A percentile compares a stretch with the other conserved stretches of the same genome.
These are phyloP conservation scores for Agriopis aurantiaria DNA, from an alignment of 2,888 invertebrate genomes.

Conservation along the genomic window DNA sequence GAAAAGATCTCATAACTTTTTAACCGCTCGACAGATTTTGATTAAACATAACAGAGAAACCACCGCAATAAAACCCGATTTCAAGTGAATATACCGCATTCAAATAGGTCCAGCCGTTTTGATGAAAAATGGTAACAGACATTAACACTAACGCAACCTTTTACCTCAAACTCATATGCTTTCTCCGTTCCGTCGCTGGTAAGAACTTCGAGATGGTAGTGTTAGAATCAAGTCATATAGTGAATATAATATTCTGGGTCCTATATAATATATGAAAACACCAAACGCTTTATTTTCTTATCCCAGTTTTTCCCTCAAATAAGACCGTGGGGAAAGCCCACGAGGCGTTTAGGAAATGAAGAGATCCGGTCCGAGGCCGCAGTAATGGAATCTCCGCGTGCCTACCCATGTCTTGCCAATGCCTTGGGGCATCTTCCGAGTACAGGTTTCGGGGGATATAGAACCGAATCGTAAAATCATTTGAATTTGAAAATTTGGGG, in stretches of 20 bases:
- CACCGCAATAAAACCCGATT: no score
- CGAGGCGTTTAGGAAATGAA: conserved; percentile 72
- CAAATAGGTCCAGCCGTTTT: no score
- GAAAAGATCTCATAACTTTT: no score
- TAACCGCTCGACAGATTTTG: no score
- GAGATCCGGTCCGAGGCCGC: conserved; percentile 65
- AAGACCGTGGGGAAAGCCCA: conserved; percentile 41
- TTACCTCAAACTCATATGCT: no score
- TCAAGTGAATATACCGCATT: no score
- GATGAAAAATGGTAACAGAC: no score
- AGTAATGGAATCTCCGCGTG: conserved; percentile 68
- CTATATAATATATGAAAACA: neutral
- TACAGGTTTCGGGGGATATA: conserved; percentile 43
- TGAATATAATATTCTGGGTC: neutral
- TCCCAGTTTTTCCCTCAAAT: conserved; percentile 43
- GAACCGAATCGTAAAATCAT: neutral
- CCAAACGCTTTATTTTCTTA: conserved; percentile 34
- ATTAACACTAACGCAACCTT: no score
- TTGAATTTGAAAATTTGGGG: neutral
- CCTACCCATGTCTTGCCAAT: conserved; percentile 52
- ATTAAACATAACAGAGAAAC: no score
- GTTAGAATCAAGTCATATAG: no score
- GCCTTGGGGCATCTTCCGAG: conserved; percentile 55
- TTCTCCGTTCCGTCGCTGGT: no score
- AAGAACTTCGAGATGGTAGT: no score